A percentile compares a stretch with the other conserved stretches of the same genome.
Conservation (phyloP, 2,113 vertebrate genomes). For the Macrotus californicus region DNA sequence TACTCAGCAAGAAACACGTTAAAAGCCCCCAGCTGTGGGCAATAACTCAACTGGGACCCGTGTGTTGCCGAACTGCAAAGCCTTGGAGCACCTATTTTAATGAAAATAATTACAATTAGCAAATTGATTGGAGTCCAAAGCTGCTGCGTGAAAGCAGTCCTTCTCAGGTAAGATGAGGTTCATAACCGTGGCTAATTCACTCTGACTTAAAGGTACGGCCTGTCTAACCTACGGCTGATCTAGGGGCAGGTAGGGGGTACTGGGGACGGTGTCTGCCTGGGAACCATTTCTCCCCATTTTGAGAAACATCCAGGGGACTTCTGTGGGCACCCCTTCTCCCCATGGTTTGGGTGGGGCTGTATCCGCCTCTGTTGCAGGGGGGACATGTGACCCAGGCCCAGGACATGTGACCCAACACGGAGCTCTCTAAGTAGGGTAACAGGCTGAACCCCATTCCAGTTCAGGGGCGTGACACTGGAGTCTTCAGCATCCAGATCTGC, state of each 20-base stretch:
- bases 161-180: neutral
- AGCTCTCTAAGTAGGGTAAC: neutral
- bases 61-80: neutral
- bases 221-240: neutral
- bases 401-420: no score
- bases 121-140: neutral
- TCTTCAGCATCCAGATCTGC: neutral
- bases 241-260: neutral
- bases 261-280: neutral
- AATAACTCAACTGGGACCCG: neutral
- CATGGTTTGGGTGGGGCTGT: no score
- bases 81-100: neutral
- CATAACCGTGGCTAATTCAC: neutral
- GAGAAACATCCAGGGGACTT: neutral
- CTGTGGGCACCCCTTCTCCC: no score
- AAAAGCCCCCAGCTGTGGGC: neutral
- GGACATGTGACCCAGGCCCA: no score
- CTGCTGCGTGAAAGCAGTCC: neutral
- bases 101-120: conserved; percentile 7
- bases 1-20: neutral
- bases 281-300: neutral
- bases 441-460: neutral
- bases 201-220: neutral
- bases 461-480: no score
- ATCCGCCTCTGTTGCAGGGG: no score